Evolutionary conservation across 2,888 invertebrate species (phyloP).

Genomic region (Ernsta delagoae): DNA sequence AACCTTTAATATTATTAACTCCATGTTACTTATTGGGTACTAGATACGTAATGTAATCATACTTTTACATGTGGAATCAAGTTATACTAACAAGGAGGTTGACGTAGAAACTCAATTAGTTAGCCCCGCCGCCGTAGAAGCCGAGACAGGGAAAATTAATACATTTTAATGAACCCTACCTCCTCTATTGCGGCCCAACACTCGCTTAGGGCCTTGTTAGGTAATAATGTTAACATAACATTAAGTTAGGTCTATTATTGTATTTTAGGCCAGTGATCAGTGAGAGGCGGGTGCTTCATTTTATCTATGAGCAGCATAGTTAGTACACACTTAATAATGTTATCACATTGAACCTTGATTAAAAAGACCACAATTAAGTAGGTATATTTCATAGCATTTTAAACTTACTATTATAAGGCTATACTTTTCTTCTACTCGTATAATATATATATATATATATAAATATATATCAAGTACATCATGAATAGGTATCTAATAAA

Average conservation of each 20-base stretch:
- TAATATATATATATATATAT: no score
- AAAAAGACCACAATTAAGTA: no score
- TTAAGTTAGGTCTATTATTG: slow-evolving; percentile 4
- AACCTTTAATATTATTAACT: background rate
- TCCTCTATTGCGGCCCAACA: slow-evolving; percentile 22
- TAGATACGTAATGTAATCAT: background rate
- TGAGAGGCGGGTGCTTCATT: background rate
- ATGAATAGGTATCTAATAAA: no score
- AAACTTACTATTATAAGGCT: no score
- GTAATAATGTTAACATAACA: slow-evolving; percentile 17
- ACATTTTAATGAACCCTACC: slow-evolving; percentile 36
- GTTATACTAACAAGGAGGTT: slow-evolving; percentile 24
- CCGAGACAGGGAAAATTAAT: slow-evolving; percentile 34
- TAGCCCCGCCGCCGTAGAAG: slow-evolving; percentile 17
- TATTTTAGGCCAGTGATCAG: background rate
- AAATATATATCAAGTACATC: no score
- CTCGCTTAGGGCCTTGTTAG: slow-evolving; percentile 11
- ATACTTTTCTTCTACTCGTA: no score
- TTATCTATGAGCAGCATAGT: background rate
- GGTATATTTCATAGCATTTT: no score
- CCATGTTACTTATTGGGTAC: background rate
- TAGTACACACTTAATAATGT: background rate
- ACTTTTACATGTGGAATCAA: background rate
- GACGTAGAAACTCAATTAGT: slow-evolving; percentile 27
- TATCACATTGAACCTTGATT: background rate